Base-by-base conservation (phyloP, 2,797 vertebrate genomes). In the Alcedo atthis region DNA sequence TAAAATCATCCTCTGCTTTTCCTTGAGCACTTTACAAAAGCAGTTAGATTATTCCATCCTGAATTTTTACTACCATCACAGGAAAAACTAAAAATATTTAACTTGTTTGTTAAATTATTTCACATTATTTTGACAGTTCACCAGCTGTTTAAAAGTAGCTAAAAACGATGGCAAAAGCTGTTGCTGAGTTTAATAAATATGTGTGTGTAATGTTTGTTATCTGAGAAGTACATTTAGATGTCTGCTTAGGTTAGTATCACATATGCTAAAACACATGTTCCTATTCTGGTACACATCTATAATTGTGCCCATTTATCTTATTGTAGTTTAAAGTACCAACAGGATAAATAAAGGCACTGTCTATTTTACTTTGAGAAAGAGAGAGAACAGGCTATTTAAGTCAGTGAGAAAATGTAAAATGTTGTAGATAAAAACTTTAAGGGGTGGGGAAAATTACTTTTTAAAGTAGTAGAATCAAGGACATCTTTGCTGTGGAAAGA, bases 81-180 rank as follows among this genome's bases (percentile, higher is more conserved):
- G 69, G 91, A 94, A 67, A 85, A 80, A 89, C 89, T 91, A 85
- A 93, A 97, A 96, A 96, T 95, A 97, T 90, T 89, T 92, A 90
- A 96, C 92, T 88, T 87, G 92, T 95, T 92, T 53, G 90, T 89
- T 95, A 92, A 97, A 97, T 97, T 97, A 96, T 95, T 96, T 95
- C 95, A 96, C 6, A 6, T 74, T 71, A 24, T 94, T 90, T 96
- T 96, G 97, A 97, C 77, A 95, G 85, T 90, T 84, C 89, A 53
- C 96, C 97, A 97, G 97, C 97, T 97, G 97, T 96, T 97, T 97
- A 95, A 90, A 95, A 93, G 95, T 69, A 96, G 95, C 90, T 95
- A 42, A 80, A 96, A 96, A 96, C 84, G 94, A 95, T 66, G 67
- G 95, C 90, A 59, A 76, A 83, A 45, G 55, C 95, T 78, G 55